phyloP scores from a whole-genome alignment of 2,113 vertebrate species.

The Thunnus thynnus region DNA sequence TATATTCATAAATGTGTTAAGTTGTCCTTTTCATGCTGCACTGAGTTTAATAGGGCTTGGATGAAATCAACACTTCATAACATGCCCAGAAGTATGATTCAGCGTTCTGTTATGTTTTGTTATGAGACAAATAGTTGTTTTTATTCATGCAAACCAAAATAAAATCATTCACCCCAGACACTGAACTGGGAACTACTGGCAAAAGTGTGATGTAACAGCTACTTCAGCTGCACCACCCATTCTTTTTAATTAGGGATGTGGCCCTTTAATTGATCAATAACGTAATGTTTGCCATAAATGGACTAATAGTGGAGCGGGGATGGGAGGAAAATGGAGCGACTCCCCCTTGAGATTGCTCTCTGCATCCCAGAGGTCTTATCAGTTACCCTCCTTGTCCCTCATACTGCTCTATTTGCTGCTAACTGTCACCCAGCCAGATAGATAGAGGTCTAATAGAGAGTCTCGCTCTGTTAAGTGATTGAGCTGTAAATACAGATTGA shows the following conservation, averaged over 20 bases:
- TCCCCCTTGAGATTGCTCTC: constrained; percentile 30
- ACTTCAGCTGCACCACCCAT: not conserved
- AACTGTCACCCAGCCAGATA: constrained; percentile 70
- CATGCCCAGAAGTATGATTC: constrained; percentile 41
- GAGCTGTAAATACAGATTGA: constrained; percentile 82
- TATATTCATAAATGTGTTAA: constrained; percentile 20
- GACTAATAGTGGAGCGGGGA: constrained; percentile 38
- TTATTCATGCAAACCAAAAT: constrained; percentile 5
- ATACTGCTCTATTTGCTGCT: constrained; percentile 62
- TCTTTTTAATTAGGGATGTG: constrained; percentile 24
- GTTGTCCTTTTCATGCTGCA: not conserved
- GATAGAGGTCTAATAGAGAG: constrained; percentile 77
- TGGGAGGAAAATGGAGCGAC: constrained; percentile 42
- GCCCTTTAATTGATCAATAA: constrained; percentile 41
- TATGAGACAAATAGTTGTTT: constrained; percentile 12
- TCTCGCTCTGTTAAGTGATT: constrained; percentile 76
- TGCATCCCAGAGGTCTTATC: constrained; percentile 73
- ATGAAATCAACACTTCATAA: constrained; percentile 16
- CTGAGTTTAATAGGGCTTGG: constrained; percentile 7
- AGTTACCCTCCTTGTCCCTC: constrained; percentile 69
- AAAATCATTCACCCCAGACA: not conserved
- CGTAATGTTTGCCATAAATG: constrained; percentile 45
- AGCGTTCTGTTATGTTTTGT: constrained; percentile 1
- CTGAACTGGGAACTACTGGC: not conserved
- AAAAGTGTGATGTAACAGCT: not conserved